These are phyloP conservation scores for Hyaena hyaena DNA, from an alignment of 2,113 vertebrate genomes.

Conservation along the genomic window DNA sequence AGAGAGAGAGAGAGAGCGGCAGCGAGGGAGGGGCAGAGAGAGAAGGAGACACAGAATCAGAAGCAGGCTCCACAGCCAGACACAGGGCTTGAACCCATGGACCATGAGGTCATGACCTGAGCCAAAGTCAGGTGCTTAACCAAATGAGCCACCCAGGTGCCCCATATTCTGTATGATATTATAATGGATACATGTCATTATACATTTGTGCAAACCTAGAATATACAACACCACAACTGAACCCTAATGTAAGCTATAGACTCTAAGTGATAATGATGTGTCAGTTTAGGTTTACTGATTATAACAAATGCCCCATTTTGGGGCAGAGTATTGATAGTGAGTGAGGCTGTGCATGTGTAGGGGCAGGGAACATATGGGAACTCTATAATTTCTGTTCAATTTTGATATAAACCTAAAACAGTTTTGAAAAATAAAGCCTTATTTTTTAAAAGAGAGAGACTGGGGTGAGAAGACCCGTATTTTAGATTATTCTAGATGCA, in stretches of 20 bases:
- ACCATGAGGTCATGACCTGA: too few relatives aligned
- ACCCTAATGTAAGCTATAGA: not conserved
- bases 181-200: not conserved
- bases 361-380: not conserved
- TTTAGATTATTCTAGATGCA: not conserved
- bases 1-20: too few relatives aligned
- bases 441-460: not conserved
- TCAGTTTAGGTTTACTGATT: not conserved
- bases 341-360: not conserved
- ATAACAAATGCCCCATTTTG: not conserved
- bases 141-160: too few relatives aligned
- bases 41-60: too few relatives aligned
- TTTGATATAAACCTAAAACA: conserved; percentile 7
- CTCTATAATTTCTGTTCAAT: not conserved
- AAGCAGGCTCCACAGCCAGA: too few relatives aligned
- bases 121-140: too few relatives aligned
- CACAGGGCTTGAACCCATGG: too few relatives aligned
- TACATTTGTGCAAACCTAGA: not conserved
- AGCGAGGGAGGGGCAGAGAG: too few relatives aligned
- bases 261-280: not conserved
- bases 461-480: not conserved
- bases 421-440: not conserved
- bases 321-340: not conserved
- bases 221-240: not conserved
- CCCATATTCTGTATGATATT: not conserved